phyloP scores from a whole-genome alignment of 2,113 vertebrate species.

The Carassius auratus region DNA sequence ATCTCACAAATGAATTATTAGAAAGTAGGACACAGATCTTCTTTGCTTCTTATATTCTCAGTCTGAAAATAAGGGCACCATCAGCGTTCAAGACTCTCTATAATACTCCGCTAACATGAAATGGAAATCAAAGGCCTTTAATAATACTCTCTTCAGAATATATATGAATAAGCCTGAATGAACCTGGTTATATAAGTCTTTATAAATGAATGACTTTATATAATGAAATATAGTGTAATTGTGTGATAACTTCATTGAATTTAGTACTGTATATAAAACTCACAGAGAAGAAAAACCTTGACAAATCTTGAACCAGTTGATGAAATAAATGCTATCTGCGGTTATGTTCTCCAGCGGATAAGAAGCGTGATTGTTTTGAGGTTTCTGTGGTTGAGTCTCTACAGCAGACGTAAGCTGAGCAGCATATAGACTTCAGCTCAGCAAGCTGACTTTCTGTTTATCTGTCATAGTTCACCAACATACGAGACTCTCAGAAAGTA shows the following conservation, averaged over 20 bases:
- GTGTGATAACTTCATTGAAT: neutral
- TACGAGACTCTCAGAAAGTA: neutral
- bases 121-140: neutral
- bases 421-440: conserved; percentile 22
- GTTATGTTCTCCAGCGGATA: neutral
- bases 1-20: conserved; percentile 26
- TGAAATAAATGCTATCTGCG: neutral
- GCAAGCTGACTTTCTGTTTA: neutral
- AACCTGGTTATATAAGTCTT: neutral
- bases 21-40: conserved; percentile 60
- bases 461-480: neutral
- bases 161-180: neutral
- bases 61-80: conserved; percentile 59
- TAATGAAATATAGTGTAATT: neutral
- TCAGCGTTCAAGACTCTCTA: neutral
- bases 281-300: neutral
- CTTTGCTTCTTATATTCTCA: conserved; percentile 49
- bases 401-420: conserved; percentile 12
- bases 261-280: neutral
- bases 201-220: neutral
- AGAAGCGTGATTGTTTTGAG: neutral
- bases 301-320: neutral
- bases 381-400: conserved; percentile 7
- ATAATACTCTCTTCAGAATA: neutral
- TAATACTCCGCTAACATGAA: neutral